A percentile compares a stretch with the other conserved stretches of the same genome.
Conservation (phyloP, 2,888 invertebrate genomes). For the Nomada ruficornis region DNA sequence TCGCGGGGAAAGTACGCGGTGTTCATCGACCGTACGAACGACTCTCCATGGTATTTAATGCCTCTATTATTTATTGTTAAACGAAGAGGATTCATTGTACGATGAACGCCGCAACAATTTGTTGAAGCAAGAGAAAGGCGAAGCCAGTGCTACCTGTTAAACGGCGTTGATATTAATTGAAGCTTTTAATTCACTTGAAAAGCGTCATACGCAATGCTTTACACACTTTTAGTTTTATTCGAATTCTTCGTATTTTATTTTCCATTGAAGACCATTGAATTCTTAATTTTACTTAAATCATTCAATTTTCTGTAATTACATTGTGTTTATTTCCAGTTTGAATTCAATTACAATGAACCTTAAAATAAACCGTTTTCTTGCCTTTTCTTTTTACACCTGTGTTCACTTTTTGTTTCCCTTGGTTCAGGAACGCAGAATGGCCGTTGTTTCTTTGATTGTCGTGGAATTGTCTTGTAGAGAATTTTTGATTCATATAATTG, state of each 20-base stretch:
- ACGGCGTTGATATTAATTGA: constrained; percentile 6
- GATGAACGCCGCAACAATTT: constrained; percentile 18
- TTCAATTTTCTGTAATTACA: neutral
- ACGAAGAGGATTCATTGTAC: neutral
- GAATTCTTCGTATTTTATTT: too few relatives aligned
- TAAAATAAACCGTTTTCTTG: neutral
- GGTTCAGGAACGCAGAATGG: neutral
- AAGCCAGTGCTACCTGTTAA: neutral
- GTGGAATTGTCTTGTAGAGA: neutral
- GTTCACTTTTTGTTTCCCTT: neutral
- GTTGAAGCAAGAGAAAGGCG: neutral
- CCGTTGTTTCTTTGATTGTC: neutral
- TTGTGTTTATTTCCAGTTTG: neutral
- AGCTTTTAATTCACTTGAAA: neutral
- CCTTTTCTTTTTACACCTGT: neutral
- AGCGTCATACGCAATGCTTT: too few relatives aligned
- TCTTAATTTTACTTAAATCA: too few relatives aligned
- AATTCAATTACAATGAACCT: neutral
- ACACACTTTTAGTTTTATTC: too few relatives aligned
- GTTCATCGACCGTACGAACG: constrained; percentile 26
- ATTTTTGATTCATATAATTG: neutral
- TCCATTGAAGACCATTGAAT: too few relatives aligned
- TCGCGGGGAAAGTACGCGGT: neutral
- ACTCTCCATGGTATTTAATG: constrained; percentile 32
- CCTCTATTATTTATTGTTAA: constrained; percentile 6